These are phyloP conservation scores for Panorpa germanica DNA, from an alignment of 2,888 invertebrate genomes.

Conservation along the genomic window DNA sequence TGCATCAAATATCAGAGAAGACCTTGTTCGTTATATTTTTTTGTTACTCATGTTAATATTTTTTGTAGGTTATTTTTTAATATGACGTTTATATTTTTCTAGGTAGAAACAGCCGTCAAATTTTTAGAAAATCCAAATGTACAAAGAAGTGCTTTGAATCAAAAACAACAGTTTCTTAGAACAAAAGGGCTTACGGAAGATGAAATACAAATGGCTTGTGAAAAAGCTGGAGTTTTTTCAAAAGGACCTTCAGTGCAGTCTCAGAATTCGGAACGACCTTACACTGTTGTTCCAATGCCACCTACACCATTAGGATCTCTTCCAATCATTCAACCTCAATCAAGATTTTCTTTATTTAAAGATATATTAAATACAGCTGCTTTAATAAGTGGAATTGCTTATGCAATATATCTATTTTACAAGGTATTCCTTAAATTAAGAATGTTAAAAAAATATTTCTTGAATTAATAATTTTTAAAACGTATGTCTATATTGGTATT, in stretches of 20 bases:
- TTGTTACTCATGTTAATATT: too few species aligned
- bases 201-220: conserved; percentile 57
- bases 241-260: conserved; percentile 16
- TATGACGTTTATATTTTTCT: too few species aligned
- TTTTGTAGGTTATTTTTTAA: too few species aligned
- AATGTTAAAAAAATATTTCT: too few species aligned
- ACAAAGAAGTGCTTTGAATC: conserved; percentile 48
- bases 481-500: too few species aligned
- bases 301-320: too few species aligned
- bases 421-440: conserved; percentile 32
- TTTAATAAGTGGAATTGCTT: conserved; percentile 57
- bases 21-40: too few species aligned
- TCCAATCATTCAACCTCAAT: conserved; percentile 16
- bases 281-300: too few species aligned
- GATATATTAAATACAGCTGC: conserved; percentile 54
- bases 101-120: conserved; percentile 73
- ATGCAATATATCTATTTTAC: conserved; percentile 64
- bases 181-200: conserved; percentile 57
- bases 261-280: conserved; percentile 2
- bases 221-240: conserved; percentile 32
- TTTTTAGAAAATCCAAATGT: conserved; percentile 79
- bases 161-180: conserved; percentile 61
- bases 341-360: conserved; percentile 32
- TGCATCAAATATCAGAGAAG: too few species aligned
- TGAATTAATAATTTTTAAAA: too few species aligned